Evolutionary conservation across 2,797 vertebrate species (phyloP).

Genomic region (Denticeps clupeoides): DNA sequence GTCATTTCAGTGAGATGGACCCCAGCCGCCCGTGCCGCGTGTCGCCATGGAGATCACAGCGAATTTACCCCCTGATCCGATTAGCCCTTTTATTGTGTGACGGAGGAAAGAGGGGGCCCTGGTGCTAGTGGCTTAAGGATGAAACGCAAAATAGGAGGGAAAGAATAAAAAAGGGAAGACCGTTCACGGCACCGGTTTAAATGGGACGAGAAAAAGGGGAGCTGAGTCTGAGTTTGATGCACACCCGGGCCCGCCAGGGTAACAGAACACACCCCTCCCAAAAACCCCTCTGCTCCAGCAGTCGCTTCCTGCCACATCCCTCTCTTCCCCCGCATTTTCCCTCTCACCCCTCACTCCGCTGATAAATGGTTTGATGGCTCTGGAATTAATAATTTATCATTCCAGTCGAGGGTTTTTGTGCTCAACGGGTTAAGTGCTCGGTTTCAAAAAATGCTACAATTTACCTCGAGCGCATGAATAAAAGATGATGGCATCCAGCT

Average conservation of each 20-base stretch:
- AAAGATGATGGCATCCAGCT: conserved; percentile 72
- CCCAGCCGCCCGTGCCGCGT: conserved; percentile 42
- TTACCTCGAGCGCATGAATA: conserved; percentile 75
- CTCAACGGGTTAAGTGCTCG: conserved; percentile 80
- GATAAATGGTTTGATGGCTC: conserved; percentile 53
- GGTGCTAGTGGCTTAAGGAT: background rate
- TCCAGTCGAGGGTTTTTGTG: conserved; percentile 49
- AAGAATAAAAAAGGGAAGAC: background rate
- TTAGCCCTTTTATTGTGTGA: conserved; percentile 36
- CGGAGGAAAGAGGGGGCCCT: conserved; percentile 7
- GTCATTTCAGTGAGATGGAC: no score
- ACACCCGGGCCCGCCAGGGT: no score
- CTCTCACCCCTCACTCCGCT: conserved; percentile 29
- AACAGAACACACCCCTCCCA: no score
- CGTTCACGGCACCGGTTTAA: conserved; percentile 2
- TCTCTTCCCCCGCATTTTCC: conserved; percentile 33
- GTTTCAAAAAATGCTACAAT: conserved; percentile 54
- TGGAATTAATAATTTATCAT: conserved; percentile 65
- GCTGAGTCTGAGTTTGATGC: background rate
- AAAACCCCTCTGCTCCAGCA: conserved; percentile 34
- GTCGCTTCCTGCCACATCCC: conserved; percentile 7
- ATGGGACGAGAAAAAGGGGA: conserved; percentile 7
- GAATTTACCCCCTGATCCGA: conserved; percentile 47
- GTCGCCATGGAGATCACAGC: conserved; percentile 58
- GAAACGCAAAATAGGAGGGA: background rate